These are phyloP conservation scores for Chelmon rostratus DNA, from an alignment of 2,797 vertebrate genomes.

Conservation along the genomic window DNA sequence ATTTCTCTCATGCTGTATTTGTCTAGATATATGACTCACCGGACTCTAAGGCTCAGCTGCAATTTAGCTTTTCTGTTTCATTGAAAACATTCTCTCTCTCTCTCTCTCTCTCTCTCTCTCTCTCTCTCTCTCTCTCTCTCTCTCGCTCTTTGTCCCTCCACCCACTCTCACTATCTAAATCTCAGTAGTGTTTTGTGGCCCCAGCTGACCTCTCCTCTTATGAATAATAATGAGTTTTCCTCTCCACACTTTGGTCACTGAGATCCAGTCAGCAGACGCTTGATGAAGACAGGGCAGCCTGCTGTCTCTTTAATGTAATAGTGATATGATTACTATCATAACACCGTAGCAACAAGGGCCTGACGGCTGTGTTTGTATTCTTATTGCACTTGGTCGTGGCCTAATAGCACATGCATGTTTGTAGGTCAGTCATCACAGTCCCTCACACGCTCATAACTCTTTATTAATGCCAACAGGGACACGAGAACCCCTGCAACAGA, in stretches of 20 bases:
- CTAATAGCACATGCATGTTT: conserved; percentile 72
- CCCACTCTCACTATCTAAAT: conserved; percentile 53
- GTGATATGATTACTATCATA: conserved; percentile 59
- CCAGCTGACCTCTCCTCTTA: conserved; percentile 53
- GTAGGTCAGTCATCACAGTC: conserved; percentile 67
- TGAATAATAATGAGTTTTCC: conserved; percentile 59
- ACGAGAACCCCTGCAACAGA: conserved; percentile 45
- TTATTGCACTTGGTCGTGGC: conserved; percentile 52
- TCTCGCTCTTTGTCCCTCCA: conserved; percentile 29
- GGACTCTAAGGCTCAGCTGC: conserved; percentile 57
- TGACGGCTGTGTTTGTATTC: conserved; percentile 58
- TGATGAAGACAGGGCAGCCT: conserved; percentile 41
- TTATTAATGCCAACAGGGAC: conserved; percentile 72
- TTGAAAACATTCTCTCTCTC: conserved; percentile 58
- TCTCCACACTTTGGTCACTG: conserved; percentile 46
- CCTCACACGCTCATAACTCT: conserved; percentile 61
- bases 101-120: conserved; percentile 12
- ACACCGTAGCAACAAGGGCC: conserved; percentile 47
- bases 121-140: conserved; percentile 20
- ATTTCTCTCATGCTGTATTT: conserved; percentile 54
- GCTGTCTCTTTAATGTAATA: conserved; percentile 46
- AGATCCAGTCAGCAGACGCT: conserved; percentile 27
- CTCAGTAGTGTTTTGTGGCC: conserved; percentile 43
- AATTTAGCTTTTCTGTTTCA: conserved; percentile 68
- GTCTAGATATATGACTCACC: conserved; percentile 67